phyloP scores from a whole-genome alignment of 2,797 vertebrate genomes.

The Sardinella longiceps region DNA sequence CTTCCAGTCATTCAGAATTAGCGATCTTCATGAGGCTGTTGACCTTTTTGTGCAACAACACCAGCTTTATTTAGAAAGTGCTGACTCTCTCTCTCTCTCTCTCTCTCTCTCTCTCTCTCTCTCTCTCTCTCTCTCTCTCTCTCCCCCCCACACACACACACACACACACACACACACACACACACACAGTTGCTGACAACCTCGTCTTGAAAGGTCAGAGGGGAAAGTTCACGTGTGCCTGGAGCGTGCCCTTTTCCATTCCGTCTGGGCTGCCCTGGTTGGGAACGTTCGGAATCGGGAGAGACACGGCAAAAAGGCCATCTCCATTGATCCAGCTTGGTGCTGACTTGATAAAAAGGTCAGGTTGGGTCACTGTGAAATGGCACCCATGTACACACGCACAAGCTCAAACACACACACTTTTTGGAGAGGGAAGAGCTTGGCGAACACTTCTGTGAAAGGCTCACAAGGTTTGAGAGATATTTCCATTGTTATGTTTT shows the following conservation, averaged over 20 bases:
- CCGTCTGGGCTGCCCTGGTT: constrained; percentile 60
- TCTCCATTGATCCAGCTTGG: constrained; percentile 75
- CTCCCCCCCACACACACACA: constrained; percentile 27
- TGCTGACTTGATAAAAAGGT: constrained; percentile 76
- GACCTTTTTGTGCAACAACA: neutral
- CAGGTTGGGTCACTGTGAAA: constrained; percentile 72
- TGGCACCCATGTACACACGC: constrained; percentile 66
- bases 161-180: constrained; percentile 35
- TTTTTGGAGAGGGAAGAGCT: constrained; percentile 25
- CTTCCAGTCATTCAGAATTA: neutral
- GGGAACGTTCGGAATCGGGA: constrained; percentile 58
- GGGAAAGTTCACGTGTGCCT: constrained; percentile 68
- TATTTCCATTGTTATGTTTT: no score
- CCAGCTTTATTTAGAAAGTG: neutral
- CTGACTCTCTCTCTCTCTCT: constrained; percentile 48
- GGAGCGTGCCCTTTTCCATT: constrained; percentile 70
- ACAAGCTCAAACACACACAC: constrained; percentile 53
- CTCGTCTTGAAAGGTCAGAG: constrained; percentile 65
- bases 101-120: constrained; percentile 43
- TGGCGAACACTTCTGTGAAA: no score
- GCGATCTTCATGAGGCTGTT: neutral
- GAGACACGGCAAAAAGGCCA: constrained; percentile 71
- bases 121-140: constrained; percentile 52
- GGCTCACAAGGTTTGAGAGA: no score
- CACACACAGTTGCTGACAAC: constrained; percentile 37